These are phyloP conservation scores for Hoplodrina ambigua DNA, from an alignment of 2,888 invertebrate species.

Conservation along the genomic window DNA sequence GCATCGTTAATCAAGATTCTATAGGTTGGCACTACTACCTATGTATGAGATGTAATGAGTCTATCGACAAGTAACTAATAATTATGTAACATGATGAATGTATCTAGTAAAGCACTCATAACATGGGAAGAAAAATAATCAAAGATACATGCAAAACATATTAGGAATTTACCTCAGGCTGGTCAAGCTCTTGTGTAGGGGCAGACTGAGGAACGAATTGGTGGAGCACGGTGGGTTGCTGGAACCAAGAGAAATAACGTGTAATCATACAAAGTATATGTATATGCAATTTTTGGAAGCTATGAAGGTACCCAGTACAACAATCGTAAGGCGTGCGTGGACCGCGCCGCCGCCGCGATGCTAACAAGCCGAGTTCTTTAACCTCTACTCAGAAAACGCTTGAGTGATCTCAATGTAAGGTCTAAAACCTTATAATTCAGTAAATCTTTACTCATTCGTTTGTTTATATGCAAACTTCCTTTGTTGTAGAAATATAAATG, in stretches of 20 bases:
- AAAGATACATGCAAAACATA: neutral
- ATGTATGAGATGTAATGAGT: conserved; percentile 5
- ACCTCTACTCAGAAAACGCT: conserved; percentile 70
- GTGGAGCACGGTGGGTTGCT: conserved; percentile 84
- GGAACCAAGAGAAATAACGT: conserved; percentile 62
- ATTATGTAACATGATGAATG: conserved; percentile 6
- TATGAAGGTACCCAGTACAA: conserved; percentile 36
- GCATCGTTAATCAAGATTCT: conserved; percentile 21
- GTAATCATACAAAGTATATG: conserved; percentile 12
- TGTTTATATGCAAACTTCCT: conserved; percentile 31
- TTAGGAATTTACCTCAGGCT: conserved; percentile 80
- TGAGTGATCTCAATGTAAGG: conserved; percentile 64
- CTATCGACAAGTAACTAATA: conserved; percentile 21
- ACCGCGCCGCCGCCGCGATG: conserved; percentile 67
- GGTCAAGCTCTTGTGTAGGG: conserved; percentile 87
- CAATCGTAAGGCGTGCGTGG: conserved; percentile 59
- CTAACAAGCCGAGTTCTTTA: conserved; percentile 72
- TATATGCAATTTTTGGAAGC: conserved; percentile 14
- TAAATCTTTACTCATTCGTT: conserved; percentile 32
- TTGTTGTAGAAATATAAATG: conserved; percentile 13
- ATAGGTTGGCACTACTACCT: neutral
- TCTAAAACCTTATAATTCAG: conserved; percentile 31
- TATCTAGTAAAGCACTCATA: neutral
- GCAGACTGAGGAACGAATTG: conserved; percentile 87
- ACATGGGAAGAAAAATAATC: neutral